Percentiles rank a stretch among this genome's conserved stretches.
These are phyloP conservation scores for Zoanthus sociatus DNA, from an alignment of 92 coral and sea anemone species.

Conservation along the genomic window DNA sequence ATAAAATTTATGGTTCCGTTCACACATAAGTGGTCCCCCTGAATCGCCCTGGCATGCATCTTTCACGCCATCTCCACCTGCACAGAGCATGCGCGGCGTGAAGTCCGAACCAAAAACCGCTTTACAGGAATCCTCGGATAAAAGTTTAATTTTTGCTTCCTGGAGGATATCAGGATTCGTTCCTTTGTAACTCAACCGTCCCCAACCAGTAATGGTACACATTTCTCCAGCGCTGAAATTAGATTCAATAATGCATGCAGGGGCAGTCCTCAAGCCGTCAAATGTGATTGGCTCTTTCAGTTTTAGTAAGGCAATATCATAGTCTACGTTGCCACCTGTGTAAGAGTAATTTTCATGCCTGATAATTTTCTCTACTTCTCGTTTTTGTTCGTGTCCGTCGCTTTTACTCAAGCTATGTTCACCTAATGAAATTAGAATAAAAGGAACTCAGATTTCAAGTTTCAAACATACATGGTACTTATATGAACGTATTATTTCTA, in stretches of 20 bases:
- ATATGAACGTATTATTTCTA: not conserved
- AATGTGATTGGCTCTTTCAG: conserved; percentile 34
- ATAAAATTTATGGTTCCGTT: conserved; percentile 66
- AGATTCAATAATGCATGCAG: conserved; percentile 16
- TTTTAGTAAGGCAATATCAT: conserved; percentile 34
- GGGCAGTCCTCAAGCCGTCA: conserved; percentile 26
- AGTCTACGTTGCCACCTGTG: not conserved
- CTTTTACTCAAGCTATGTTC: conserved; percentile 31
- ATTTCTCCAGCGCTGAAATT: conserved; percentile 34
- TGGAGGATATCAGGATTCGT: conserved; percentile 22
- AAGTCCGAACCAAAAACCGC: conserved; percentile 26
- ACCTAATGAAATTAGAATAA: not conserved
- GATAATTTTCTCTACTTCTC: conserved; percentile 40
- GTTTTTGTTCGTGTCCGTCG: conserved; percentile 37
- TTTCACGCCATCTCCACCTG: conserved; percentile 47
- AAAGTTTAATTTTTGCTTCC: conserved; percentile 28
- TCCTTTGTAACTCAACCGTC: conserved; percentile 22
- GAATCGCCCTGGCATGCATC: conserved; percentile 70
- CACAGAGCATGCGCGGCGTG: conserved; percentile 64
- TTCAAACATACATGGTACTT: not conserved
- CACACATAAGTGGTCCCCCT: conserved; percentile 61
- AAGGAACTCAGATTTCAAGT: not conserved
- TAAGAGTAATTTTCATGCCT: conserved; percentile 25
- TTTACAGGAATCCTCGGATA: conserved; percentile 26
- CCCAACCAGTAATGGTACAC: conserved; percentile 51